Conservation (phyloP, 2,888 invertebrate species). For the Caradrina clavipalpis region DNA sequence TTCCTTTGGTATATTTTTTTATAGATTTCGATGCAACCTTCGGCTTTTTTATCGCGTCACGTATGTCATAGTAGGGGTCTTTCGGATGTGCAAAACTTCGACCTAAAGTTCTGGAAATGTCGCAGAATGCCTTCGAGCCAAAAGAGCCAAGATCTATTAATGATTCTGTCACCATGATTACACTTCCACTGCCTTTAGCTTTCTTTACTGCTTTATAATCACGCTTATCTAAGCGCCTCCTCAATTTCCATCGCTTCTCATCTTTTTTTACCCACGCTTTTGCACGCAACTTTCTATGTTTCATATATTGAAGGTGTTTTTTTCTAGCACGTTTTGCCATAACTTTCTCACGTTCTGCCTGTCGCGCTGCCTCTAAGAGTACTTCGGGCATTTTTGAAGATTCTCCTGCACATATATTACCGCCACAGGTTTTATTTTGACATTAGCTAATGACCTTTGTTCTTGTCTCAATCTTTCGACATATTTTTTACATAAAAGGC, state of each 20-base stretch:
- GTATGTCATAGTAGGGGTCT: not conserved
- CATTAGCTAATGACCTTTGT: not conserved
- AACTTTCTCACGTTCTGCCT: not conserved
- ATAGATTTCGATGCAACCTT: accelerated
- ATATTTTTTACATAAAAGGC: constrained; percentile 37
- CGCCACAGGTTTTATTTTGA: constrained; percentile 41
- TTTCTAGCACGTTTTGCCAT: not conserved
- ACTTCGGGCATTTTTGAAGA: constrained; percentile 33
- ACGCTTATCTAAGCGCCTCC: constrained; percentile 15
- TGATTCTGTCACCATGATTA: constrained; percentile 39
- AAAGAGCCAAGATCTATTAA: constrained; percentile 43
- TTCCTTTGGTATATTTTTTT: not conserved
- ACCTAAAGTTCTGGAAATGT: constrained; percentile 1
- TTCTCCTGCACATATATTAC: constrained; percentile 38
- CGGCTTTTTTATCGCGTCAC: not conserved
- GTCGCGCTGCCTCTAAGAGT: constrained; percentile 20
- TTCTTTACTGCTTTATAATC: constrained; percentile 24
- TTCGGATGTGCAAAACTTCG: constrained; percentile 29
- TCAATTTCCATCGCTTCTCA: not conserved
- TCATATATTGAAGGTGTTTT: not conserved
- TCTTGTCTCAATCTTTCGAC: constrained; percentile 17
- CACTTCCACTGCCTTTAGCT: not conserved
- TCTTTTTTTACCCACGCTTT: constrained; percentile 1
- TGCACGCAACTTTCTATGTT: constrained; percentile 7
- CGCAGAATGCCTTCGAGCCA: constrained; percentile 23